Evolutionary conservation across 1,140 invertebrate species (phyloP), one percentile per base, ranked within the genome.

Genomic region (Spodoptera litura): DNA sequence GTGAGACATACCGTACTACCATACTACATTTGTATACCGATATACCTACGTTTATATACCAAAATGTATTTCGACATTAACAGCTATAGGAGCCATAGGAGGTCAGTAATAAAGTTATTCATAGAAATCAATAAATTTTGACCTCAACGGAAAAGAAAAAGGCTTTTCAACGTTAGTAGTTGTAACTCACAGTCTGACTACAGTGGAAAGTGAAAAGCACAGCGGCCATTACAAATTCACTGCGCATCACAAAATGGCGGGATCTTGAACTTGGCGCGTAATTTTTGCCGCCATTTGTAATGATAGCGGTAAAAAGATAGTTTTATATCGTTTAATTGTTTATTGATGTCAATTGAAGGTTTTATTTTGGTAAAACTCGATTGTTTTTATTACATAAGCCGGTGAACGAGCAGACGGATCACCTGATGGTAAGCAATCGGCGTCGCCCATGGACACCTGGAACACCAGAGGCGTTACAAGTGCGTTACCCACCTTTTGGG

Each of bases 201-300:
- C 15, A 9, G 62, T 49, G 62, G 62, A 66, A 66, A 66, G 62
- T 66, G 62, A 38, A 66, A 66, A 66, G 62, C 62, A 66, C n/a
- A 49, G 10, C 15, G 2, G 13, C 59, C 15, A 66, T 68, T 70
- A 53, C 49, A 52, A 70, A 70, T 70, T 70, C 66, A 70, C 49
- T 9, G 11, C 66, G 66, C 52, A 49, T 70, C 38, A 52, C 49
- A 49, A 52, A 70, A 52, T 70, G 51, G 66, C 49, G 38, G 49
- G 51, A 52, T 70, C 66, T 51, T 70, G 66, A 70, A 70, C 66
- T 70, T 70, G 66, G 66, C 51, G 61, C 61, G 12, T 31, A 52
- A 70, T 70, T 25, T 52, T 52, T 51, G 49, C 20, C 49, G 66
- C 11, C 10, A 15, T 52, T 31, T 53, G 12, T 52, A 70, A 70